Evolutionary conservation across 2,113 vertebrate species (phyloP).

Genomic region (Tychaedon coryphoeus): DNA sequence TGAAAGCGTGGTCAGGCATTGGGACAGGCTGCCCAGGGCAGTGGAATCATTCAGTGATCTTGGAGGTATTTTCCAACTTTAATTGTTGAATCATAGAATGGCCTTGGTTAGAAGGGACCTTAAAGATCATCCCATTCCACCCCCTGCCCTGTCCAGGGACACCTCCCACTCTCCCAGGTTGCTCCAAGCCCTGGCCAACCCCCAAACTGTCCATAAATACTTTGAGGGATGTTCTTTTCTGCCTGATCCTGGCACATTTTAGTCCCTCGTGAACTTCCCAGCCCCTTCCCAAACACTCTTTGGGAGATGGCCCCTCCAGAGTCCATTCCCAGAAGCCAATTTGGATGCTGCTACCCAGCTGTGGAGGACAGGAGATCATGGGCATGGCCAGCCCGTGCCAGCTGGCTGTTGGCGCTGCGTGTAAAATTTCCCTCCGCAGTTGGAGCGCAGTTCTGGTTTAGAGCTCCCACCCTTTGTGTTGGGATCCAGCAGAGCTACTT

Average conservation of each 20-base stretch:
- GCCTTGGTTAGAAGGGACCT: not conserved
- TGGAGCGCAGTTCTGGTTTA: not conserved
- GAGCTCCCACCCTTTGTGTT: not conserved
- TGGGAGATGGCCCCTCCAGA: not conserved
- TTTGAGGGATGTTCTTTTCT: not conserved
- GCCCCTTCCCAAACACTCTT: not conserved
- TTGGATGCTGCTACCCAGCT: not conserved
- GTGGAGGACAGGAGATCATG: not conserved
- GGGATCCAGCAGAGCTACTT: not conserved
- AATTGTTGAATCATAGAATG: not conserved
- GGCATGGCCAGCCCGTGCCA: rapidly evolving
- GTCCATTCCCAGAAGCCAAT: not conserved
- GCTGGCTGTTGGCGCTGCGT: not conserved
- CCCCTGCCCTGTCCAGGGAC: not conserved
- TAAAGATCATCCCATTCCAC: not conserved
- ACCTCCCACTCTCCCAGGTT: not conserved
- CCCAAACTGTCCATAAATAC: no score
- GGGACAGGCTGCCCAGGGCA: not conserved
- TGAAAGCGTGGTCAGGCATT: rapidly evolving
- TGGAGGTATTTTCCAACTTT: not conserved
- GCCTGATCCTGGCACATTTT: not conserved
- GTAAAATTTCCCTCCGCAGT: not conserved
- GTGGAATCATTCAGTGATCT: not conserved
- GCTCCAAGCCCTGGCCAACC: not conserved
- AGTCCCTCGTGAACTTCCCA: not conserved